Evolutionary conservation across 2,888 invertebrate genomes (phyloP), one percentile per base, ranked within the genome.

Genomic region (Callinectes sapidus): DNA sequence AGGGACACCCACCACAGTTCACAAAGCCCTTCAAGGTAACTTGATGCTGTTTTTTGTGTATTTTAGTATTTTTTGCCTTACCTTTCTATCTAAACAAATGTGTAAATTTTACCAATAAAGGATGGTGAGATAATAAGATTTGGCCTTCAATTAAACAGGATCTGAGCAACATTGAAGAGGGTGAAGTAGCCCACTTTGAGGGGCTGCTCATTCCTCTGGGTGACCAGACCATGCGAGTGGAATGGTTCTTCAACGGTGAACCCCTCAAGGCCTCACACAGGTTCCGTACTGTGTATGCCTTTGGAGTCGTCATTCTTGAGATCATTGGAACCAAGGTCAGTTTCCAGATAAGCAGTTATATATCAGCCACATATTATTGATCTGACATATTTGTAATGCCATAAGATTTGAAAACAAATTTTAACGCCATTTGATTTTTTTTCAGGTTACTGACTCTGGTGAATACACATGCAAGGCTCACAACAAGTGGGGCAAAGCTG

Each of bases 131-230:
- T 87, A 48, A 87, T n/a, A 35, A n/a, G 54, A 54, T 54, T 32
- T 48, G 13, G 14, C 5, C n/a, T n/a, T 87, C 10, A 23, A 48
- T 87, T 28, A n/a, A 87, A 96, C 97, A 97, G 95, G 97, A 98
- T 95, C 96, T 98, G 93, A 96, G 97, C 16, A 98, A 98, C 95
- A 96, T 99, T 89, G 97, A 97, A 81, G 99, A 99, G 96, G 99
- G 99, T 92, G 98, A 99, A 96, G 97, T 99, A 95, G 99, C 99
- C 95, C 99, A 99, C 96, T 99, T 99, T 96, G 99, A 99, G 96
- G 99, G 99, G 71, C 98, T 98, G 89, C 97, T 99, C 13, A 98
- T 98, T 90, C 99, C 99, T 18, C 97, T 98, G 89, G 98, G 98
- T 18, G 98, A 98, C 95, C 98, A 98, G 96, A 98, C 97, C 42